Percentiles rank a stretch among this genome's conserved stretches.
Evolutionary conservation across 2,888 invertebrate genomes (phyloP).

Genomic region (Oscheius onirici): DNA sequence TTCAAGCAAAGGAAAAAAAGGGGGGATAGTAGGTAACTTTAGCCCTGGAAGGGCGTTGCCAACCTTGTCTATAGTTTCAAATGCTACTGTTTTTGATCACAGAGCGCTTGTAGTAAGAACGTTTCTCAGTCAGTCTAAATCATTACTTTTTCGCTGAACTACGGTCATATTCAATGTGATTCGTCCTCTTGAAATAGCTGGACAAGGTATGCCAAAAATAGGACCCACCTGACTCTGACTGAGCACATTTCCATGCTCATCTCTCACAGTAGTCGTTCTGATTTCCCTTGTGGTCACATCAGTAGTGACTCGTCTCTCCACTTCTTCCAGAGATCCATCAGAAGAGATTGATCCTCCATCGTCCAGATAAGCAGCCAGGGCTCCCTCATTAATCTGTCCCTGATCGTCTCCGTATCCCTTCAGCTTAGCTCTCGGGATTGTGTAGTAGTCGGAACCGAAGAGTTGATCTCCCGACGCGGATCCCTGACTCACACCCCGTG

Average conservation of each 20-base stretch:
- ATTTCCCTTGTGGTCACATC: constrained; percentile 65
- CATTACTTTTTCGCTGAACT: neutral
- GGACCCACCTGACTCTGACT: constrained; percentile 43
- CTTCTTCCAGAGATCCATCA: constrained; percentile 53
- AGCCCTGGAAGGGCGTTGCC: no score
- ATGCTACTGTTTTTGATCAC: no score
- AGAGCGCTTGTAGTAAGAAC: no score
- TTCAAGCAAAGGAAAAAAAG: no score
- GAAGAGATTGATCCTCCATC: constrained; percentile 58
- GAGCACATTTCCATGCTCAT: constrained; percentile 55
- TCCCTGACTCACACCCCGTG: constrained; percentile 42
- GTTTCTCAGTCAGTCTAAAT: neutral
- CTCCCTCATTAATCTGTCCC: constrained; percentile 50
- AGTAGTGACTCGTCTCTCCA: constrained; percentile 68
- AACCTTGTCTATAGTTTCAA: no score
- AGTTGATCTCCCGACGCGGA: constrained; percentile 51
- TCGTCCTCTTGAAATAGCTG: no score
- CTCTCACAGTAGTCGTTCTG: constrained; percentile 54
- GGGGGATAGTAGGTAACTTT: no score
- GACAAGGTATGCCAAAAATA: no score
- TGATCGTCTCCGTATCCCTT: constrained; percentile 41
- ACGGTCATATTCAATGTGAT: no score
- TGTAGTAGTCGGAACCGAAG: constrained; percentile 56
- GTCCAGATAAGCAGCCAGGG: constrained; percentile 51
- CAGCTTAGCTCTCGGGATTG: constrained; percentile 66